Conservation (phyloP, 2,888 invertebrate genomes). For the Torymus aiolomorphi region DNA sequence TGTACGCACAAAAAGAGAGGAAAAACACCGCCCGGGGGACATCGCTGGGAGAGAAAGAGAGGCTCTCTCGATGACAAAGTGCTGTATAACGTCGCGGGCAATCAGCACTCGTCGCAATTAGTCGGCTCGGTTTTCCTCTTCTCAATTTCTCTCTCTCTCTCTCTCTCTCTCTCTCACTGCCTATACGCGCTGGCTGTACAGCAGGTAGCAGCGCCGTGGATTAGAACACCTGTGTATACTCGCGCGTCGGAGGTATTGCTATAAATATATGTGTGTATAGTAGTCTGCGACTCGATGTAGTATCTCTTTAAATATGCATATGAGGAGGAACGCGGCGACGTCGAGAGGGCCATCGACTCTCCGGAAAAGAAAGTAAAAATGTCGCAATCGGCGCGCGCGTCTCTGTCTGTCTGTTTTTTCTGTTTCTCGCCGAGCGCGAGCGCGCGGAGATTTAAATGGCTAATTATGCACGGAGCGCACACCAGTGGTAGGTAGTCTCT, state of each 20-base stretch:
- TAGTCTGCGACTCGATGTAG: no score
- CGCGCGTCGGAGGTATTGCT: not conserved
- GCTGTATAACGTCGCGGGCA: conserved; percentile 2
- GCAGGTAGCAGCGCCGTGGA: no score
- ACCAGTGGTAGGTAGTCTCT: not conserved
- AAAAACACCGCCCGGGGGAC: not conserved
- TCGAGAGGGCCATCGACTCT: conserved; percentile 28
- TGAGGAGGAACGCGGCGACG: not conserved
- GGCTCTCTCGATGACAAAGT: conserved; percentile 36
- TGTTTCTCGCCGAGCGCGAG: not conserved
- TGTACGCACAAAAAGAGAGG: not conserved
- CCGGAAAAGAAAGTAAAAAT: conserved; percentile 55
- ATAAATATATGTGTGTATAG: not conserved
- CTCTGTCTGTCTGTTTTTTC: not conserved
- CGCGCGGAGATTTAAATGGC: not conserved
- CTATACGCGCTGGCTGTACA: no score
- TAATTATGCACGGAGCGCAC: conserved; percentile 6
- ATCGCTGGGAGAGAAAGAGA: not conserved
- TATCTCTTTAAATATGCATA: no score
- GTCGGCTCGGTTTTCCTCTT: conserved; percentile 9
- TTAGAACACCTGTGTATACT: conserved; percentile 5
- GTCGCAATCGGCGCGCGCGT: not conserved
- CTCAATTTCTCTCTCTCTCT: conserved; percentile 25
- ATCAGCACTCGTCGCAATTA: conserved; percentile 12
- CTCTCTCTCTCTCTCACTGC: not conserved